Conservation (phyloP, 1,140 invertebrate genomes). For the Drosophila trapezifrons region DNA sequence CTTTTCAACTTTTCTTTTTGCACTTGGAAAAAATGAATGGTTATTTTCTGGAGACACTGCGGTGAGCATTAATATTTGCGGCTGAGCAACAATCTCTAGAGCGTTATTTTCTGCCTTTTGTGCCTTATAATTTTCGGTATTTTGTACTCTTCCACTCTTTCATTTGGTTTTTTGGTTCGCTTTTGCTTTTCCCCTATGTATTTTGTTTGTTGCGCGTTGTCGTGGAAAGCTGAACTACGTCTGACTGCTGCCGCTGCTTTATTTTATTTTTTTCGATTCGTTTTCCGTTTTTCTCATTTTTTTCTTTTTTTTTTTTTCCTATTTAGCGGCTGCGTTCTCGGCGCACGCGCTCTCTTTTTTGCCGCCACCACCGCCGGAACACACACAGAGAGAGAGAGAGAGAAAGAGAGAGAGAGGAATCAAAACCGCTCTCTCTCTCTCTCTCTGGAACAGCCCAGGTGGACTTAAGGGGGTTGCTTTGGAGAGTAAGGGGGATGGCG, state of each 20-base stretch:
- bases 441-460: slow-evolving; percentile 10
- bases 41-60: not conserved
- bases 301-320: slow-evolving; percentile 32
- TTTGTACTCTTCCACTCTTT: slow-evolving; percentile 27
- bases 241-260: slow-evolving; percentile 56
- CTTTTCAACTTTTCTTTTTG: slow-evolving; percentile 49
- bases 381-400: not conserved
- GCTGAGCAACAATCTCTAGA: slow-evolving; percentile 10
- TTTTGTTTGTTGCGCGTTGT: slow-evolving; percentile 67
- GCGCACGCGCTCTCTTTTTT: slow-evolving; percentile 63
- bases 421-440: slow-evolving; percentile 14
- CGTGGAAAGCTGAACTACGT: slow-evolving; percentile 79
- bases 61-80: not conserved
- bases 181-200: slow-evolving; percentile 38
- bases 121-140: not conserved
- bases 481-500: slow-evolving; percentile 4
- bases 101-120: not conserved
- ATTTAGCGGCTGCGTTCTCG: slow-evolving; percentile 56
- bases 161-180: slow-evolving; percentile 31
- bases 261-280: slow-evolving; percentile 52
- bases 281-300: slow-evolving; percentile 30
- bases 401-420: not conserved
- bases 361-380: slow-evolving; percentile 32
- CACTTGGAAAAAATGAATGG: slow-evolving; percentile 35
- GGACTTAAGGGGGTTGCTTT: slow-evolving; percentile 7